A percentile compares a stretch with the other conserved stretches of the same genome.
phyloP scores from a whole-genome alignment of 2,888 invertebrate species.

The Anoncus sp. region DNA sequence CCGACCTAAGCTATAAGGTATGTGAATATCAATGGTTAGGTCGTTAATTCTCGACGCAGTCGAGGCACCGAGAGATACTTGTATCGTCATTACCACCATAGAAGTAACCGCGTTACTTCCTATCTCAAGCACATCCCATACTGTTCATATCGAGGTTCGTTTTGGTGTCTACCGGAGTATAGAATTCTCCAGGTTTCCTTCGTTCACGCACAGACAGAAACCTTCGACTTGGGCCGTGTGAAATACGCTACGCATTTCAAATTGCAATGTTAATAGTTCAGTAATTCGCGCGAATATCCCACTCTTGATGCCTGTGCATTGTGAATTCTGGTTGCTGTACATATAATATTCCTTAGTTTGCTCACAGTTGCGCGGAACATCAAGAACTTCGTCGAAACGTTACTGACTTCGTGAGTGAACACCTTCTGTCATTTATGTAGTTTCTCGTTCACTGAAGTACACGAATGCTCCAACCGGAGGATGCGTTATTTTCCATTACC shows the following conservation, averaged over 20 bases:
- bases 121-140: constrained; percentile 26
- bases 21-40: constrained; percentile 36
- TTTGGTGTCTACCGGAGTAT: not conserved
- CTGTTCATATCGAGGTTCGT: constrained; percentile 21
- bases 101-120: constrained; percentile 17
- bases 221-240: not conserved
- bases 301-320: constrained; percentile 9
- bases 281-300: constrained; percentile 21
- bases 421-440: constrained; percentile 1
- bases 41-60: constrained; percentile 26
- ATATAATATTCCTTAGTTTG: constrained; percentile 1
- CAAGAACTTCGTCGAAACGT: not conserved
- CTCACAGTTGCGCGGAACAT: not conserved
- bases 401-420: not conserved
- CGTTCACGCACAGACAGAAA: constrained; percentile 7
- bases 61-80: constrained; percentile 7
- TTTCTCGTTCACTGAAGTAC: constrained; percentile 15
- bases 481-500: not conserved
- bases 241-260: constrained; percentile 35
- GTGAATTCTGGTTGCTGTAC: not conserved
- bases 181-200: constrained; percentile 35
- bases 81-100: constrained; percentile 40
- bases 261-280: constrained; percentile 21
- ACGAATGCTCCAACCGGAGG: not conserved
- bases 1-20: not conserved